Evolutionary conservation across 2,113 vertebrate species (phyloP).

Genomic region (Onychostoma macrolepis): DNA sequence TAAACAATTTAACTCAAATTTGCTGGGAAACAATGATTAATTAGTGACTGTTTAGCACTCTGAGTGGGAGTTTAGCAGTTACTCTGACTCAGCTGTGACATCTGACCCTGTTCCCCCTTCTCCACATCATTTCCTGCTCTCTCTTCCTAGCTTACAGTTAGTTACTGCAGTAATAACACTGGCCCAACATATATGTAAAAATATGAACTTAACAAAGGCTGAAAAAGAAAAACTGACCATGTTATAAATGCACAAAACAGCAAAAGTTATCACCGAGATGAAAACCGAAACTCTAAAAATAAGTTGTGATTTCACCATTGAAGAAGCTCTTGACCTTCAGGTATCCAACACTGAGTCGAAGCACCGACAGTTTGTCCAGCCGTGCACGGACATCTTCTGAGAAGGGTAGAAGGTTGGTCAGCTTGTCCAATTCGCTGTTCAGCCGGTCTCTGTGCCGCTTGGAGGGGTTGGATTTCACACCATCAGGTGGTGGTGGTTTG

Average conservation of each 20-base stretch:
- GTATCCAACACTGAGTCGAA: conserved; percentile 83
- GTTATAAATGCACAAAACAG: neutral
- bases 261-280: neutral
- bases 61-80: neutral
- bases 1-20: neutral
- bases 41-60: neutral
- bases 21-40: neutral
- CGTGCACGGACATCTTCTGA: conserved; percentile 73
- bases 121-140: neutral
- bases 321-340: conserved; percentile 85
- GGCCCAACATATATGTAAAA: neutral
- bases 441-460: conserved; percentile 82
- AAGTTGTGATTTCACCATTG: conserved; percentile 69
- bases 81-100: neutral
- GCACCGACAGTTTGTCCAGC: conserved; percentile 84
- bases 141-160: neutral
- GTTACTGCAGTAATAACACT: too few relatives aligned
- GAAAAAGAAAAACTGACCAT: neutral
- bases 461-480: conserved; percentile 82
- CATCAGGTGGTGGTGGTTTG: conserved; percentile 70
- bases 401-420: conserved; percentile 84
- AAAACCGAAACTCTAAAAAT: neutral
- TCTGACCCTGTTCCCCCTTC: neutral
- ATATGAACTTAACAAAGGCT: neutral
- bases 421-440: conserved; percentile 81